Evolutionary conservation across 1,140 invertebrate genomes (phyloP).

Genomic region (Aphidius gifuensis): DNA sequence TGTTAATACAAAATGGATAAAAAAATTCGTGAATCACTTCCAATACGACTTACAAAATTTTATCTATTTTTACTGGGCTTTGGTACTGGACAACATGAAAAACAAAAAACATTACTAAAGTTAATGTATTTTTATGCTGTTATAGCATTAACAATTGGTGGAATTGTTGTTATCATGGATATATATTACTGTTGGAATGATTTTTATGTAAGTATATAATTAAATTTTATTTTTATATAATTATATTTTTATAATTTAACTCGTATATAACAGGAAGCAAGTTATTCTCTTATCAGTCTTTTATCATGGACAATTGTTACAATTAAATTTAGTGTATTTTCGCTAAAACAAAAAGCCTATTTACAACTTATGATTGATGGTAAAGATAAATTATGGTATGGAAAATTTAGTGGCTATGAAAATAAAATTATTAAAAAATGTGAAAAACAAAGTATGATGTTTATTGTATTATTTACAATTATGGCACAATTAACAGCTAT

Average conservation of each 20-base stretch:
- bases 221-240: neutral
- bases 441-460: neutral
- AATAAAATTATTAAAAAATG: conserved; percentile 1
- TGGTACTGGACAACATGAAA: neutral
- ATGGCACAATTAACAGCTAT: neutral
- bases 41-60: conserved; percentile 1
- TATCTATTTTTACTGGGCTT: neutral
- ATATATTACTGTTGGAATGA: conserved; percentile 5
- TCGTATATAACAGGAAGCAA: neutral
- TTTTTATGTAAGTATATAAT: neutral
- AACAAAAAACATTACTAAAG: neutral
- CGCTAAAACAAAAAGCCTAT: neutral
- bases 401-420: neutral
- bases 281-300: neutral
- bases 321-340: neutral
- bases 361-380: neutral
- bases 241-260: neutral
- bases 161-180: neutral
- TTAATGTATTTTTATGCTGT: neutral
- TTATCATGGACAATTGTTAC: neutral
- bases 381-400: neutral
- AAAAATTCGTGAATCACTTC: neutral
- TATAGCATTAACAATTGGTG: neutral
- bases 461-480: conserved; percentile 1
- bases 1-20: too few species aligned